Evolutionary conservation across 2,113 vertebrate genomes (phyloP), one percentile per base, ranked within the genome.

Genomic region (Grallaria varia): DNA sequence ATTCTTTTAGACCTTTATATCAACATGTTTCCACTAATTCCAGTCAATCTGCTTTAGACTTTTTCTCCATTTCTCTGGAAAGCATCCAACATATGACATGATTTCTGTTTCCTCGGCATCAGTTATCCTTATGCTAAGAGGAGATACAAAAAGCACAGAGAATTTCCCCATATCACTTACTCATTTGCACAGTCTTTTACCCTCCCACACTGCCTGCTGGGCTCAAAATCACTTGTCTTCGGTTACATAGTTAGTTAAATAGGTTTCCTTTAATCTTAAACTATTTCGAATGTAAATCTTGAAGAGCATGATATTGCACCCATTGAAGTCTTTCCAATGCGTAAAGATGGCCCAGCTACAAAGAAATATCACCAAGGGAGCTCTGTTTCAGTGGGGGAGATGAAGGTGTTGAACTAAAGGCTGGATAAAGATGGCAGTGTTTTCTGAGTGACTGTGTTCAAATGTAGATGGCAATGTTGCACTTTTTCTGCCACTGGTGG

Each of bases 401-500:
- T 47, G 9, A 84, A 95, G 52, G 8, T 45, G 44, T 35, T 76
- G 62, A 90, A 47, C 8, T 69, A 14, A n/a, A 66, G 25, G 22
- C 45, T 94, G 55, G 21, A 24, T 83, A 63, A 83, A 85, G 64
- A 76, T 5, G 20, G 72, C 28, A 24, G 3, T 22, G 42, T 62
- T 69, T 83, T 6, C 53, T 31, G 35, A 91, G 33, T 69, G 42
- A 66, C 42, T 53, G 8, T 62, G n/a, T 21, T 80, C 69, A 76
- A 88, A 90, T n/a, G 30, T 93, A 95, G 90, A 67, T 92, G 91
- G 93, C 87, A 95, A 94, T 93, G 67, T 91, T 91, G 93, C n/a
- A 31, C 89, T 90, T 90, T 68, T 80, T 74, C 59, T 92, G 52
- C 14, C 53, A 18, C 31, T 86, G 59, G 11, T 74, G 24, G 13